A percentile compares a stretch with the other conserved stretches of the same genome.
Conservation (phyloP, 2,113 vertebrate genomes). For the Lasiurus cinereus region DNA sequence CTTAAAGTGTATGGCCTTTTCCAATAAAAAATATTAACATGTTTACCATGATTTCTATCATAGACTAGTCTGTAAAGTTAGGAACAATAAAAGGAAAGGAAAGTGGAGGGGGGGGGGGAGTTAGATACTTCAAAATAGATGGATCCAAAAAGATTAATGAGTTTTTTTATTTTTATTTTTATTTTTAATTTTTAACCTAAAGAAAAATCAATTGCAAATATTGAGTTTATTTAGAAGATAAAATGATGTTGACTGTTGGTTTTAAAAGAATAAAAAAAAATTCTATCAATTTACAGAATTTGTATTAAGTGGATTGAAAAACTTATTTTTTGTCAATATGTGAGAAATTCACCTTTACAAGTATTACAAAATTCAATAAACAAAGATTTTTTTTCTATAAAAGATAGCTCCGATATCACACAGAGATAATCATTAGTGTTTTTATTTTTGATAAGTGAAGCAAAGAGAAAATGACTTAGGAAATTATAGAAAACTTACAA, state of each 20-base stretch:
- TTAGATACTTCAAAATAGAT: neutral
- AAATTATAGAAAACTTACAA: neutral
- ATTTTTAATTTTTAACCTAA: neutral
- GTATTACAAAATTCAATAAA: neutral
- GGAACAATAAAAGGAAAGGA: neutral
- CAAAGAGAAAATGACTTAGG: neutral
- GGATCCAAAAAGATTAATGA: neutral
- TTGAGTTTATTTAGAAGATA: slow-evolving; percentile 19
- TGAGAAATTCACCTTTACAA: slow-evolving; percentile 5
- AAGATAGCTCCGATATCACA: neutral
- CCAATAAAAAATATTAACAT: neutral
- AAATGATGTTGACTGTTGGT: neutral
- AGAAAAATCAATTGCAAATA: neutral
- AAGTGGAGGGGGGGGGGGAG: rapidly evolving
- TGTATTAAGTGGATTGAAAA: slow-evolving; percentile 30
- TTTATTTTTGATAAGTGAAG: neutral
- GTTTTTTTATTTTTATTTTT: neutral
- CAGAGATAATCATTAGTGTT: neutral
- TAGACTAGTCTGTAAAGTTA: neutral
- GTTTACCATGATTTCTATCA: neutral
- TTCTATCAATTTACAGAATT: neutral
- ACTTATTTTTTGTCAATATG: neutral
- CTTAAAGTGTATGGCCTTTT: neutral
- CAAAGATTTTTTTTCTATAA: neutral
- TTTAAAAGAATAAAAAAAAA: slow-evolving; percentile 13